Base-by-base conservation (phyloP, 2,888 invertebrate genomes). In the Leucophora obtusa region DNA sequence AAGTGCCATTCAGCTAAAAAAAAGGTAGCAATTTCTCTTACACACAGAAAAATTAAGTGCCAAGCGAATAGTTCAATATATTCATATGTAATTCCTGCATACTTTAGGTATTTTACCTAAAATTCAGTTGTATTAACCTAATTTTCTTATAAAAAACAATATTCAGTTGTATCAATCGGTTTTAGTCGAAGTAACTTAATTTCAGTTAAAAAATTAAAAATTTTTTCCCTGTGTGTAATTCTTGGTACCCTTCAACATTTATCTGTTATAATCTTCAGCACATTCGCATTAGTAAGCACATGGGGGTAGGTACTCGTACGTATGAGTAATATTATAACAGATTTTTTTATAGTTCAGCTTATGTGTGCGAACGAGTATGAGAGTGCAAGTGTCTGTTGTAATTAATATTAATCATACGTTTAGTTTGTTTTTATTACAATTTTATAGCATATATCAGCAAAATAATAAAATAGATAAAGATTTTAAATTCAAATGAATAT, bases 341-440 rank as follows among this genome's bases (percentile, higher is more conserved):
- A 21, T 28, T 28, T 28, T 53, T 18, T 53, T 47, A 6, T 47
- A 47, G 43, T 47, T 47, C 11, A 28, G n/a, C 14, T 10, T 47
- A 6, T 47, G 43, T 47, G 43, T 47, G 43, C 10, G n/a, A n/a
- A 10, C 14, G 11, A n/a, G 9, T 28, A 24, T 18, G 10, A 28
- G 43, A 58, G 56, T 18, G 14, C 28, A 33, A 50, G 28, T 47
- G 43, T 47, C 14, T n/a, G n/a, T 47, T 47, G 28, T 75, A 75
- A 69, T 75, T 75, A 51, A 56, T 69, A 63, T 69, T 50, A 75
- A 63, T 69, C 63, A 51, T 58, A 63, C 18, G 53, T 35, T 38
- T 51, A 54, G 43, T 18, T 35, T 17, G 51, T 18, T 21, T 69
- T 35, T 50, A 35, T 58, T 10, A 0, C 69, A 47, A 17, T 47